Conservation (phyloP, 2,888 invertebrate genomes). For the Pemphredon lugubris region DNA sequence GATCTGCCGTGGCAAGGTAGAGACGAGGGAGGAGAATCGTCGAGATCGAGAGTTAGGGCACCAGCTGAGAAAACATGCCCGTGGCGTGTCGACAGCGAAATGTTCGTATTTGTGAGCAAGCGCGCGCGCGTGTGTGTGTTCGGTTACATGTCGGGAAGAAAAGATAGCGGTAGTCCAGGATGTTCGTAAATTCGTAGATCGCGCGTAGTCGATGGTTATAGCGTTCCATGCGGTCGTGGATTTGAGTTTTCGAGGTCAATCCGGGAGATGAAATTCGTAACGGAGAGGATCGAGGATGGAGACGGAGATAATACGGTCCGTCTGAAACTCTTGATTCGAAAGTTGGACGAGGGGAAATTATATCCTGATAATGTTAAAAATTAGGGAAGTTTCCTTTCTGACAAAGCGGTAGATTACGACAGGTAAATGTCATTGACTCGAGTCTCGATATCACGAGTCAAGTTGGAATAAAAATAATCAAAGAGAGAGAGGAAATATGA, state of each 20-base stretch:
- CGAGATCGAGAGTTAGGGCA: conserved; percentile 72
- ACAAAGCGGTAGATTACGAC: too few species aligned
- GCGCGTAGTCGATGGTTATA: neutral
- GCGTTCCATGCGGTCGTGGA: neutral
- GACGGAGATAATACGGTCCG: too few species aligned
- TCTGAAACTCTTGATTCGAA: too few species aligned
- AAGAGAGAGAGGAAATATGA: too few species aligned
- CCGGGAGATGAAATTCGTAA: too few species aligned
- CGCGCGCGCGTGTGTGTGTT: conserved; percentile 32
- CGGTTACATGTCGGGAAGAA: conserved; percentile 25
- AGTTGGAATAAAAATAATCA: too few species aligned
- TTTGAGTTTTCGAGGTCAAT: neutral
- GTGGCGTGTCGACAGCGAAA: conserved; percentile 70
- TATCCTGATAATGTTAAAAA: too few species aligned
- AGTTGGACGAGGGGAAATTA: too few species aligned
- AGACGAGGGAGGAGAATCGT: conserved; percentile 35
- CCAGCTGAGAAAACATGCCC: conserved; percentile 80
- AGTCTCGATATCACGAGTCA: too few species aligned
- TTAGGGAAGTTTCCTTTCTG: too few species aligned
- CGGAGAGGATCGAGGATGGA: too few species aligned
- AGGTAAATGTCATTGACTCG: too few species aligned
- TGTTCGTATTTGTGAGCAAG: conserved; percentile 56
- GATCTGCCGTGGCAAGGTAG: conserved; percentile 54
- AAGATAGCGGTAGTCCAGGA: conserved; percentile 43
- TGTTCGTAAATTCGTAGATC: conserved; percentile 53